Evolutionary conservation across 2,797 vertebrate species (phyloP).

Genomic region (Pseudochromis fuscus): DNA sequence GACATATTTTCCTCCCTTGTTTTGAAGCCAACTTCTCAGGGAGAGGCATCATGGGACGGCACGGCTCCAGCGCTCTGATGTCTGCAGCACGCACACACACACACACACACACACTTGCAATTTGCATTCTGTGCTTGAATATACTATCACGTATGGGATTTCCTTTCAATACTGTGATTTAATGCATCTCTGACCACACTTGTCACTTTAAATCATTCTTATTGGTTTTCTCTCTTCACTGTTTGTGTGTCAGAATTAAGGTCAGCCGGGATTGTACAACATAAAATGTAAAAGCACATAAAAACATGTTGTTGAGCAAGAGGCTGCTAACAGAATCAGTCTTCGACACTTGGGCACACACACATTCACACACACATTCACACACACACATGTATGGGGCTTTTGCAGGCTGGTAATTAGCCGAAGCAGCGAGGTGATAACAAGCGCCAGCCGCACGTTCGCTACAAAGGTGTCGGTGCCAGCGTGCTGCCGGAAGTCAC

Average conservation of each 20-base stretch:
- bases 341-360: slow-evolving; percentile 12
- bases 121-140: slow-evolving; percentile 1
- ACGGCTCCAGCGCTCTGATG: slow-evolving; percentile 26
- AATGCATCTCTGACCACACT: not conserved
- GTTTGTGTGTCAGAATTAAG: not conserved
- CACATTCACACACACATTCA: not conserved
- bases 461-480: slow-evolving; percentile 68
- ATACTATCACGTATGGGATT: not conserved
- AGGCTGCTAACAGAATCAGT: slow-evolving; percentile 56
- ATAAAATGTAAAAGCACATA: slow-evolving; percentile 16
- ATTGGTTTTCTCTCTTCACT: slow-evolving; percentile 14
- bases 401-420: slow-evolving; percentile 77
- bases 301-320: slow-evolving; percentile 58
- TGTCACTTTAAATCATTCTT: slow-evolving; percentile 8
- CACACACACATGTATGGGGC: slow-evolving; percentile 24
- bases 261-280: slow-evolving; percentile 2
- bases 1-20: slow-evolving; percentile 52
- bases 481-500: slow-evolving; percentile 68
- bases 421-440: slow-evolving; percentile 80
- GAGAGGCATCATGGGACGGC: slow-evolving; percentile 31
- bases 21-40: slow-evolving; percentile 41
- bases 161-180: not conserved
- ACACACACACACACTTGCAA: not conserved
- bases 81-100: slow-evolving; percentile 29
- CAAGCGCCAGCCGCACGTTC: slow-evolving; percentile 79